Percentiles rank a stretch among this genome's conserved stretches.
These are phyloP conservation scores for Oreochromis aureus DNA, from an alignment of 2,113 vertebrate genomes.

Conservation along the genomic window DNA sequence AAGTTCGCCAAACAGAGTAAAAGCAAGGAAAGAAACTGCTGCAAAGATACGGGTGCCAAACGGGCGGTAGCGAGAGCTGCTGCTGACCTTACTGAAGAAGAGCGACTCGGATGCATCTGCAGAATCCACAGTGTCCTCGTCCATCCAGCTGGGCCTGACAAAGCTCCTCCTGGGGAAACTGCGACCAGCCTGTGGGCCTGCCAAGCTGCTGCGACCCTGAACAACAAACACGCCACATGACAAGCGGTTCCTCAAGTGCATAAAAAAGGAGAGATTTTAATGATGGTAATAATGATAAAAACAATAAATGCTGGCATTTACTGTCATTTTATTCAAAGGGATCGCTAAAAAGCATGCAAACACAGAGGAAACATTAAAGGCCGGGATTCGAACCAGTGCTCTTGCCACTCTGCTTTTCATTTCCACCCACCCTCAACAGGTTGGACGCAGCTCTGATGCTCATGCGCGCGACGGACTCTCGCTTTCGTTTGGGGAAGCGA, in stretches of 20 bases:
- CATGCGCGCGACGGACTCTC: constrained; percentile 91
- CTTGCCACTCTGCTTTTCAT: background rate
- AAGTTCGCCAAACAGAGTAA: background rate
- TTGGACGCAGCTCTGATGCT: constrained; percentile 89
- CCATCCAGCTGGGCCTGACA: constrained; percentile 83
- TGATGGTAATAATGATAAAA: background rate
- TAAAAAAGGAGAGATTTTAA: background rate
- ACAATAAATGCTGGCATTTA: background rate
- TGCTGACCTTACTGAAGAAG: constrained; percentile 90
- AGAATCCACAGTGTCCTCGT: constrained; percentile 84
- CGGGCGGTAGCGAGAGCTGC: background rate
- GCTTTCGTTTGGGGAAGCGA: constrained; percentile 80
- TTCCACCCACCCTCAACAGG: constrained; percentile 77
- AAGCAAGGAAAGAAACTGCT: background rate
- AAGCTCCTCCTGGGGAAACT: constrained; percentile 82
- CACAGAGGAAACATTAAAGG: background rate
- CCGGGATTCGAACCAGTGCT: background rate
- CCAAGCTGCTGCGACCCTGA: constrained; percentile 83
- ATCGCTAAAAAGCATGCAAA: background rate
- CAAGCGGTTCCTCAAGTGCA: background rate
- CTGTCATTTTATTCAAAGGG: background rate
- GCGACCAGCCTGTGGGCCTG: constrained; percentile 65
- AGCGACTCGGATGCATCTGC: constrained; percentile 81
- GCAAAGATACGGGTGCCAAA: background rate
- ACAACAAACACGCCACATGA: background rate